Evolutionary conservation across 2,113 vertebrate species (phyloP), one percentile per base, ranked within the genome.

Genomic region (Pampusana beccarii): DNA sequence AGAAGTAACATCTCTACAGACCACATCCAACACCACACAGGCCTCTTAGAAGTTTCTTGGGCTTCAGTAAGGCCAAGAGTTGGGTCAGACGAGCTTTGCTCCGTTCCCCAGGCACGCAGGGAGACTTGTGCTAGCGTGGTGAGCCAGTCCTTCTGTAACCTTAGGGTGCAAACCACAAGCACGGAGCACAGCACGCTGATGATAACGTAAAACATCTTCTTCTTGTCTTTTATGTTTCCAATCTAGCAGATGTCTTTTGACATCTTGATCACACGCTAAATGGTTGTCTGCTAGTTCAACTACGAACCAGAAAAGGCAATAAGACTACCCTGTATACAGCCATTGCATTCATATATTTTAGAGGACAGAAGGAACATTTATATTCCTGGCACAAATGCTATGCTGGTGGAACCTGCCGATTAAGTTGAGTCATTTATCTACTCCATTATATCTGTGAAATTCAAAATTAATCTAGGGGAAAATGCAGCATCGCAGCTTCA

Each of bases 401-500:
- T 13, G 28, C 58, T 71, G 46, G 23, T 40, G 17, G 16, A 95
- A 86, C 20, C 24, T 1, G 0, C 2, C 1, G 1, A 80, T 92
- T 67, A 84, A 81, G 36, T 29, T 29, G 8, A 87, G 48, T 17
- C 40, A 34, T 71, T 84, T 57, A 67, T 46, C 80, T 48, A 66
- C 28, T n/a, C 51, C 19, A n/a, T 74, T 69, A 2, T 40, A 64
- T 48, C 64, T 81, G 19, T 31, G 38, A 74, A 91, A 91, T 56
- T 64, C 77, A 79, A 65, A 93, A 89, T 86, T 81, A 91, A 91
- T 92, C 60, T 89, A 87, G 33, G 34, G 40, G 34, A 93, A 95
- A 93, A 92, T 31, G 21, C 26, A 91, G 73, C 38, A 64, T 1
- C 24, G 3, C 64, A 87, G 67, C 90, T 83, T 91, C 92, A 90